Evolutionary conservation across 2,888 invertebrate species (phyloP).

Genomic region (Lasiommata megera): DNA sequence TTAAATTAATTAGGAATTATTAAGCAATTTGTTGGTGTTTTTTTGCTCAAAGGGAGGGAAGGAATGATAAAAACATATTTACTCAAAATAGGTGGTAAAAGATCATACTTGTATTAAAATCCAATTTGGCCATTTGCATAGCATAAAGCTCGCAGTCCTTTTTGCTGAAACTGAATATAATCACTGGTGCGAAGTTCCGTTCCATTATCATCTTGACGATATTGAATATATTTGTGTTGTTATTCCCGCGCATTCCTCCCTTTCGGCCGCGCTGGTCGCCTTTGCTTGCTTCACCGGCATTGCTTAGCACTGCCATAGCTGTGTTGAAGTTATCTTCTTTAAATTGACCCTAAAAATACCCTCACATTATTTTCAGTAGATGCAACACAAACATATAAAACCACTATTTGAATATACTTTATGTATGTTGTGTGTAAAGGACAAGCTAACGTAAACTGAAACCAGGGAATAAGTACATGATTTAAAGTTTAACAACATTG

Average conservation of each 20-base stretch:
- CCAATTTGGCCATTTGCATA: conserved; percentile 97
- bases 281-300: conserved; percentile 90
- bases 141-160: conserved; percentile 99
- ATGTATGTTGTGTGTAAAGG: too few relatives aligned
- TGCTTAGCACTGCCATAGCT: conserved; percentile 96
- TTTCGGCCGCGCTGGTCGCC: conserved; percentile 89
- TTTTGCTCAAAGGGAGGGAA: too few relatives aligned
- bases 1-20: too few relatives aligned
- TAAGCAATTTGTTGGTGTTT: too few relatives aligned
- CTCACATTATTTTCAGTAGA: too few relatives aligned
- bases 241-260: conserved; percentile 85
- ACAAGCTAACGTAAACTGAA: too few relatives aligned
- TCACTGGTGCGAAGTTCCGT: conserved; percentile 97
- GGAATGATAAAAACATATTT: too few relatives aligned
- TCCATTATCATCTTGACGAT: conserved; percentile 99
- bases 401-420: too few relatives aligned
- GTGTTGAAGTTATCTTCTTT: conserved; percentile 98
- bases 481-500: too few relatives aligned
- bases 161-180: conserved; percentile 99
- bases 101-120: conserved; percentile 92
- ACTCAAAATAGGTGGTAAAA: background rate
- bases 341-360: conserved; percentile 92
- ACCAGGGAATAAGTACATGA: too few relatives aligned
- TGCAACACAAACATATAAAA: too few relatives aligned
- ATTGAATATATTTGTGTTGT: conserved; percentile 94